Base-by-base conservation (phyloP, 2,113 vertebrate genomes). In the Nannospalax galili region DNA sequence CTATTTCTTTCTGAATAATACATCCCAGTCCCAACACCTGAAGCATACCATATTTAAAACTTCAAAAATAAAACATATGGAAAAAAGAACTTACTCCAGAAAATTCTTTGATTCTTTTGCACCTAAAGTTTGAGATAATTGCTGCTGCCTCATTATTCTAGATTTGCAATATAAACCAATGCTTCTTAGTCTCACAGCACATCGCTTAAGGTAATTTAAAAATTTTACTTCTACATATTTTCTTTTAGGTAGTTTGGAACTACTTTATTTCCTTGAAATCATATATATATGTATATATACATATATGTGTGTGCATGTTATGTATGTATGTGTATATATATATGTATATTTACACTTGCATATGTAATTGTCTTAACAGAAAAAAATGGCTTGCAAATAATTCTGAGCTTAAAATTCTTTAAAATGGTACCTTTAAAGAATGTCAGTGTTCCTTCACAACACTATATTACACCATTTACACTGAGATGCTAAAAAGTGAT, bases 381-480 rank as follows among this genome's bases (percentile, higher is more conserved):
- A 69, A 72, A 40, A 65, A 84, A 93, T 95, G 3, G 60, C 92
- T 97, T 94, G 30, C 5, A 48, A 81, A 97, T 96, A 95, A 95
- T 95, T 28, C 91, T 73, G 94, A 98, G 85, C 40, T 84, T 96
- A 94, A 58, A 88, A 58, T 67, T 95, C 78, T 97, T 94, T 97
- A 93, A 88, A 96, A 64, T 90, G 88, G 91, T 98, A 93, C 97
- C 96, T 98, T 91, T 91, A 90, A 98, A 97, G 96, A 97, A 92
- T 92, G 93, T 97, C 95, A 97, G 97, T 98, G 97, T 95, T 98
- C 95, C 95, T 98, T 98, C 97, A 98, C 80, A 97, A 94, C 95
- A 96, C 96, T 95, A 73, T 88, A 93, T 81, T 90, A 70, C 96
- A 95, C 96, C 98, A 98, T 97, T 98, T 98, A n/a, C n/a, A n/a